Conservation (phyloP, 2,797 vertebrate species). For the Rhincodon typus region DNA sequence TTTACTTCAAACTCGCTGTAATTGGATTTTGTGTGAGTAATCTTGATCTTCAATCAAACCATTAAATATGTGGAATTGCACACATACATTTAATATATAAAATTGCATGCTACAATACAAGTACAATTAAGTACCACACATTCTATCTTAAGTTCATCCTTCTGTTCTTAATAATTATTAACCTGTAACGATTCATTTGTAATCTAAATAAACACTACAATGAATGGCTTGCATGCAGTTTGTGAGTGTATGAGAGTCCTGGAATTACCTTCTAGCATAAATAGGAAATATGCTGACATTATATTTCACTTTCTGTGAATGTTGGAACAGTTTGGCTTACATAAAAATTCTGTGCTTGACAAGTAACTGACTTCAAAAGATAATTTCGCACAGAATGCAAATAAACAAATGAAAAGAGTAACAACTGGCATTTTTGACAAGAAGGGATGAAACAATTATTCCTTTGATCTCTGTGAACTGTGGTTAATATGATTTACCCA, state of each 20-base stretch:
- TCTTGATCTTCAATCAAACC: neutral
- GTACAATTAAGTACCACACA: neutral
- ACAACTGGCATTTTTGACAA: neutral
- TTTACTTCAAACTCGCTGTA: neutral
- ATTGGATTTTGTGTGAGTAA: neutral
- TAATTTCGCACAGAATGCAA: neutral
- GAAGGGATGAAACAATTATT: neutral
- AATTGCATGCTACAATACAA: neutral
- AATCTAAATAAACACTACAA: neutral
- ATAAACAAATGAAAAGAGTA: neutral
- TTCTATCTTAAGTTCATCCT: neutral
- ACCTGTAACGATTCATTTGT: neutral
- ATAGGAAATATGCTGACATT: no score
- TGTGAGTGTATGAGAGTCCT: no score
- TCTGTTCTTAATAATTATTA: neutral
- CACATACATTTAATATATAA: neutral
- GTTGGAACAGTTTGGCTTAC: neutral
- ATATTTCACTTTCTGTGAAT: neutral
- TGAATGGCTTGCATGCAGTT: neutral
- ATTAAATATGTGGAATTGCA: neutral
- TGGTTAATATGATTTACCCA: neutral
- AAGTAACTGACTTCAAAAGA: neutral
- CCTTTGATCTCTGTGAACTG: neutral
- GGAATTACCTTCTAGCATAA: no score
- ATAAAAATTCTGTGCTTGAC: neutral